Evolutionary conservation across 2,797 vertebrate genomes (phyloP), one percentile per base, ranked within the genome.

Genomic region (Pseudotriccus pelzelni): DNA sequence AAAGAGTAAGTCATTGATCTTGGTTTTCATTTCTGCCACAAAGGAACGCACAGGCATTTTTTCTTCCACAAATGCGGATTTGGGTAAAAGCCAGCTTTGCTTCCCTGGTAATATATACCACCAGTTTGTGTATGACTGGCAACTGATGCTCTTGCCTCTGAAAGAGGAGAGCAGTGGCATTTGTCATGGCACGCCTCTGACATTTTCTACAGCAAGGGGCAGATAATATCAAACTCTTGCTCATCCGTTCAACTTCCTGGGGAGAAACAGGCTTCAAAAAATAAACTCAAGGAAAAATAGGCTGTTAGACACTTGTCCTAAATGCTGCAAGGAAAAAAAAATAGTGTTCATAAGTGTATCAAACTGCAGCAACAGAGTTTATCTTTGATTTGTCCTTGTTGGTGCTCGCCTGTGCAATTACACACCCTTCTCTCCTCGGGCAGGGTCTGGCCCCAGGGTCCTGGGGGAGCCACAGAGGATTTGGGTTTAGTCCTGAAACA

Each of bases 21-120:
- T 80, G 90, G 95, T 94, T 96, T 96, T 97, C 87, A 64, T 96
- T 97, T 93, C 94, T 97, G 96, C 91, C 96, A 90, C 95, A 88
- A 64, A 94, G 75, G 88, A 94, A 90, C 8, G 49, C 85, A 59
- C 41, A 24, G 77, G 77, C 74, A 82, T 94, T 97, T 95, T 95
- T 96, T 93, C 85, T 93, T 93, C 87, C 87, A 70, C 83, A 89
- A 94, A 87, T 83, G 90, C 0, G 49, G 95, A 90, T 96, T 82
- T 96, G 94, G 94, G 91, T 59, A 89, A 90, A 87, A 95, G 94
- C 95, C 96, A 94, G 90, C 56, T 68, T 53, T 55, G 17, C 83
- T 84, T 80, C 68, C 46, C 49, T 53, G 43, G 80, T 83, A 96
- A 96, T 87, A 44, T 1, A 94, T 77, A 84, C 90, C 80, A 70